A percentile compares a stretch with the other conserved stretches of the same genome.
phyloP scores from a whole-genome alignment of 2,113 vertebrate genomes.

The Callipepla californica region DNA sequence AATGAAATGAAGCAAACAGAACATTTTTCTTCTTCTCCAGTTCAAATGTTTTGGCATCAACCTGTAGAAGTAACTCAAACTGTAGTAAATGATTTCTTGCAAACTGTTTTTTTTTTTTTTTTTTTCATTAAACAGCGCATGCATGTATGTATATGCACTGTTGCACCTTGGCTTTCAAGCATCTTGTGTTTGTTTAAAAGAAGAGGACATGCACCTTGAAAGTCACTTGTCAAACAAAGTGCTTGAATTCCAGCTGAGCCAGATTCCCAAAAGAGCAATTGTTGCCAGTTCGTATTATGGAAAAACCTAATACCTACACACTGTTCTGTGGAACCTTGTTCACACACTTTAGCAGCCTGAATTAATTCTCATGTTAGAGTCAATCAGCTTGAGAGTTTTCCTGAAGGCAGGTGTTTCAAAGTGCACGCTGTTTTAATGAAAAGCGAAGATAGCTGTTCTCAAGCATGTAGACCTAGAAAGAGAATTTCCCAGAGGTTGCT shows the following conservation, averaged over 20 bases:
- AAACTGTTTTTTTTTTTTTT: neutral
- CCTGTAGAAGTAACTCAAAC: neutral
- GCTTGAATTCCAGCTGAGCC: slow-evolving; percentile 39
- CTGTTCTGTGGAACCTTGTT: slow-evolving; percentile 30
- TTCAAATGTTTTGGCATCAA: neutral
- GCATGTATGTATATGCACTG: neutral
- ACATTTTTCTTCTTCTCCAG: neutral
- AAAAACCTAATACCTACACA: slow-evolving; percentile 23
- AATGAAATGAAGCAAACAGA: neutral
- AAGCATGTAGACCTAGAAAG: slow-evolving; percentile 32
- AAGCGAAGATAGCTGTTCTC: slow-evolving; percentile 45
- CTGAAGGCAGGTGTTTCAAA: slow-evolving; percentile 65
- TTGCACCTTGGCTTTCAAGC: neutral
- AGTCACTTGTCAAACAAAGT: slow-evolving; percentile 63
- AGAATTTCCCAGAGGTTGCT: slow-evolving; percentile 65
- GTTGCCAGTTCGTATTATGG: slow-evolving; percentile 58
- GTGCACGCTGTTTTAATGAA: slow-evolving; percentile 63
- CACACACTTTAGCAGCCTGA: slow-evolving; percentile 35
- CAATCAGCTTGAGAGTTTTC: slow-evolving; percentile 64
- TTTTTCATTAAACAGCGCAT: neutral
- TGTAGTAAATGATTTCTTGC: neutral
- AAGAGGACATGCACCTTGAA: slow-evolving; percentile 42
- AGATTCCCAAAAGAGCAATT: slow-evolving; percentile 66
- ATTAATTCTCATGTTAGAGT: slow-evolving; percentile 71
- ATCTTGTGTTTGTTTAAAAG: slow-evolving; percentile 34